These are phyloP conservation scores for Anguilla marmorata DNA, from an alignment of 2,797 vertebrate genomes.

Conservation along the genomic window DNA sequence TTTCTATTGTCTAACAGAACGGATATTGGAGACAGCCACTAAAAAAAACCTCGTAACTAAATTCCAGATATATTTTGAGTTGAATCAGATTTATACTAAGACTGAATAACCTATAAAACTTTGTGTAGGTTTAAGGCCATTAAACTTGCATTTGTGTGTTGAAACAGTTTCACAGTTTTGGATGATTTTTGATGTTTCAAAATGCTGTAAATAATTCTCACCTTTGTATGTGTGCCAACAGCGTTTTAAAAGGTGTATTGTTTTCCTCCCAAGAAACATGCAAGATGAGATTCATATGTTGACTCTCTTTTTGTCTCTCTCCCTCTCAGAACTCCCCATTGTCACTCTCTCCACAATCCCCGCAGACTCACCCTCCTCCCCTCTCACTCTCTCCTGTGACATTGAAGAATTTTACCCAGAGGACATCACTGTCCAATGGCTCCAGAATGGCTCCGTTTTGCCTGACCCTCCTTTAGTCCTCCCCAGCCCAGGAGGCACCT, in stretches of 20 bases:
- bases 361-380: slow-evolving; percentile 39
- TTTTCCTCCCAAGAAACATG: not conserved
- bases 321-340: slow-evolving; percentile 59
- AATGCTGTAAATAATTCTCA: no score
- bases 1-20: no score
- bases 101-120: no score
- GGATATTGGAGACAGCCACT: no score
- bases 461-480: slow-evolving; percentile 47
- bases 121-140: no score
- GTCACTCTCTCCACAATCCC: slow-evolving; percentile 59
- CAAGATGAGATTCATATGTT: not conserved
- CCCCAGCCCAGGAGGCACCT: slow-evolving; percentile 64
- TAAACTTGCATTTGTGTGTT: no score
- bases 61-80: no score
- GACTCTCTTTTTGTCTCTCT: slow-evolving; percentile 12
- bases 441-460: slow-evolving; percentile 67
- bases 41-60: no score
- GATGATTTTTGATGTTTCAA: no score
- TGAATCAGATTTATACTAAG: no score
- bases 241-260: not conserved
- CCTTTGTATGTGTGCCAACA: not conserved
- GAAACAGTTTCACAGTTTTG: no score
- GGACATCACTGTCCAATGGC: slow-evolving; percentile 67
- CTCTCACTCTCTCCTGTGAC: slow-evolving; percentile 72
- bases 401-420: slow-evolving; percentile 71